A percentile compares a stretch with the other conserved stretches of the same genome.
Evolutionary conservation across 2,113 vertebrate genomes (phyloP).

Genomic region (Myanophis thanlyinensis): DNA sequence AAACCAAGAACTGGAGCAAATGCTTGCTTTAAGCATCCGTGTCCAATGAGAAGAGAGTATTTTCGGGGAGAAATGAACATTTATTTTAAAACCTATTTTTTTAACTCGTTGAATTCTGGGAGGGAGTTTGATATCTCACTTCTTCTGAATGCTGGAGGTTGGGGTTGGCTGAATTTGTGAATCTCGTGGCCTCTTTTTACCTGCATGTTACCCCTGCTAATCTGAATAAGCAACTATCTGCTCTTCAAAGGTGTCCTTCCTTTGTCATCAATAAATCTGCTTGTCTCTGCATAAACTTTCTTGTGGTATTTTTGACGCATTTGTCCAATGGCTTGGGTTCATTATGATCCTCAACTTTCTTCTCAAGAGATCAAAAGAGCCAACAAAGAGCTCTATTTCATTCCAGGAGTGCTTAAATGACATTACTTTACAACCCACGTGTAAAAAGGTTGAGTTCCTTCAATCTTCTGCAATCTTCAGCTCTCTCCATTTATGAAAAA

Average conservation of each 20-base stretch:
- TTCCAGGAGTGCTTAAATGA: not conserved
- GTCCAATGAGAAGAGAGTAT: not conserved
- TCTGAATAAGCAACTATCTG: not conserved
- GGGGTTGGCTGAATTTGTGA: not conserved
- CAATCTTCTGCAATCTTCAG: not conserved
- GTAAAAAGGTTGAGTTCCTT: not conserved
- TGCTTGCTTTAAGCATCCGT: not conserved
- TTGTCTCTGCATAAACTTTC: not conserved
- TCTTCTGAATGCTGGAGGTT: not conserved
- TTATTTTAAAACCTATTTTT: not conserved
- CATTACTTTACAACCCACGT: not conserved
- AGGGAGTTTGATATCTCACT: not conserved
- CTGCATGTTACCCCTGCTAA: not conserved
- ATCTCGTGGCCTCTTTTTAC: not conserved
- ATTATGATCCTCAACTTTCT: not conserved
- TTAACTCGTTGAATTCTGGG: not conserved
- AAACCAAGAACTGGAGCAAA: not conserved
- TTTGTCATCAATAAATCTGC: not conserved
- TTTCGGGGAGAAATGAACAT: not conserved
- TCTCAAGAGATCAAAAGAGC: not conserved
- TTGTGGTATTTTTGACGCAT: not conserved
- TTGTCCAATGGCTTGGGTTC: not conserved
- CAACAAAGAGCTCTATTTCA: not conserved
- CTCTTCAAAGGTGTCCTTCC: not conserved
- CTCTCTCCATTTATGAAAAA: not conserved